Evolutionary conservation across 2,888 invertebrate genomes (phyloP), one percentile per base, ranked within the genome.

Genomic region (Nemoura dubitans): DNA sequence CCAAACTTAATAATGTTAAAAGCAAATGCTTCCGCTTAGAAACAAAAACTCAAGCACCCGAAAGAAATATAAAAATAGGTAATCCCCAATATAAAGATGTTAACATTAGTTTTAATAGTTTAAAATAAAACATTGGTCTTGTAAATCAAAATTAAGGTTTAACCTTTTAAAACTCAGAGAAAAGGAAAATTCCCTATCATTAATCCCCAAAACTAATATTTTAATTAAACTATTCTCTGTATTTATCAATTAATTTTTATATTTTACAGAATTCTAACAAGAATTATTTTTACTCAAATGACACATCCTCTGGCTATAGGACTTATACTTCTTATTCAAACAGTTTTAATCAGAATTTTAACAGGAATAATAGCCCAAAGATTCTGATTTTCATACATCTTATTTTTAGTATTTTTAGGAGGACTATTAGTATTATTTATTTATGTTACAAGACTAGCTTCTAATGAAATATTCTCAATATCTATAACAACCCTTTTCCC

Each of bases 391-490:
- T 59, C 81, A 27, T 81, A 81, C 29, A 26, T 83, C 1, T 26
- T 43, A 43, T 83, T 83, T 83, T 26, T 83, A 43, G 83, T 83
- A n/a, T 83, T 83, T 25, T 76, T 76, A 76, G 94, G 95, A 27
- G 94, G 94, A 26, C 91, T 95, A 92, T 89, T 95, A 92, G 93
- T 95, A 10, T 89, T 95, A 92, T 94, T 95, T 92, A 92, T 94
- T 91, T 95, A 95, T 91, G 93, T 95, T 0, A 93, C 93, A 87
- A 94, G 94, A 89, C 90, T 94, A 91, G 93, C 94, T 0, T 94
- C 93, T 25, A 94, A 94, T 92, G 93, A 94, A 93, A 91, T 93
- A 92, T 93, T 94, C 90, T 90, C 90, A 88, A 89, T 91, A 92
- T 91, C 89, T 89, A 88, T 90, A 89, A 7, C 2, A n/a, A 21